phyloP scores from a whole-genome alignment of 2,888 invertebrate genomes.

The Pyrgus malvae region DNA sequence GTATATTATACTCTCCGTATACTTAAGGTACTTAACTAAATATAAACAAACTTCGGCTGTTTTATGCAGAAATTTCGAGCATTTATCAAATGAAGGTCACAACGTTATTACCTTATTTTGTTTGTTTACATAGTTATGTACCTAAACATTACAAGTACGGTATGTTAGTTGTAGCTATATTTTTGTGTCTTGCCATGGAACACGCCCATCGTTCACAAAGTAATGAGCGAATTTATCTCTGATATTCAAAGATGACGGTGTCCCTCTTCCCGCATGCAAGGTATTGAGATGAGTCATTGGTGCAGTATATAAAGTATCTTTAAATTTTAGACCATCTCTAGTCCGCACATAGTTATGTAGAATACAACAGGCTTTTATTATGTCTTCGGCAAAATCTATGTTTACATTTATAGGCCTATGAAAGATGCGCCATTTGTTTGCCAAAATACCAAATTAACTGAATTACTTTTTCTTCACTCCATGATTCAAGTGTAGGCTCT shows the following conservation, averaged over 20 bases:
- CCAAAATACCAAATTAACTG: constrained; percentile 21
- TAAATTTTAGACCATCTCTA: constrained; percentile 38
- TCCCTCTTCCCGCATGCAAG: constrained; percentile 35
- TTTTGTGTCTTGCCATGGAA: constrained; percentile 38
- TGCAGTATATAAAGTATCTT: constrained; percentile 34
- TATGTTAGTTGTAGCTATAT: no score
- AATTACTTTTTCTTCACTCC: no score
- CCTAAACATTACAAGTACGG: no score
- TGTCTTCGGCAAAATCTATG: constrained; percentile 11
- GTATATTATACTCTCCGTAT: no score
- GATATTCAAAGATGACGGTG: constrained; percentile 37
- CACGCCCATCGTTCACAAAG: constrained; percentile 37
- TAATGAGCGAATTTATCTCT: constrained; percentile 39
- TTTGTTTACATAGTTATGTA: no score
- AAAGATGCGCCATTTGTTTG: constrained; percentile 32
- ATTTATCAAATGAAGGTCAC: no score
- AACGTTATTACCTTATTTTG: no score
- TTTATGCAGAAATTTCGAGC: no score
- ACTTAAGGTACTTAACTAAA: no score
- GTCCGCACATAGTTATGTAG: constrained; percentile 36
- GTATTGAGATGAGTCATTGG: constrained; percentile 37
- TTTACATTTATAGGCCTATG: constrained; percentile 24
- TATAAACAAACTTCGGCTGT: no score
- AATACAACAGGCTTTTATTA: constrained; percentile 30
- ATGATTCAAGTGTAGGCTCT: no score